Conservation (phyloP, 2,888 invertebrate genomes). For the Aporophyla lueneburgensis region DNA sequence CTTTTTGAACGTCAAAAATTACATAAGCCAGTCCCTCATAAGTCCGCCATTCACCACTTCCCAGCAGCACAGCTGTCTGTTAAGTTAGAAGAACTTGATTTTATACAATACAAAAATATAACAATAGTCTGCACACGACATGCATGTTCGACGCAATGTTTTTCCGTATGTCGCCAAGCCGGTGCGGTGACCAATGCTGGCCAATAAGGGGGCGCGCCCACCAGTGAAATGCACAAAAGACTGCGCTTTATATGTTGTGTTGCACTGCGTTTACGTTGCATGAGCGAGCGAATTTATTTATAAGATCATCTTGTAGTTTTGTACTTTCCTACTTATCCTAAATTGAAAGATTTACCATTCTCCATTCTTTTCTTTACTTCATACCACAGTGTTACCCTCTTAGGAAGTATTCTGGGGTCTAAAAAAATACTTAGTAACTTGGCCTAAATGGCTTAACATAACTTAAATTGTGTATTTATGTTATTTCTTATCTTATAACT, state of each 20-base stretch:
- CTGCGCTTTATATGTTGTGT: constrained; percentile 47
- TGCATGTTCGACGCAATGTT: constrained; percentile 16
- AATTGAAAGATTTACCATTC: too few relatives aligned
- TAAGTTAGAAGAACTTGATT: too few relatives aligned
- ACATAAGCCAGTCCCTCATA: too few relatives aligned
- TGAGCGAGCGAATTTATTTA: constrained; percentile 28
- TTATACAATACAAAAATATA: neutral
- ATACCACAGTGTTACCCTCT: neutral
- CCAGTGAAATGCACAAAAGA: constrained; percentile 70
- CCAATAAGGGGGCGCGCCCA: constrained; percentile 75
- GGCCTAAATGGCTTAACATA: neutral
- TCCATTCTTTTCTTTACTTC: neutral
- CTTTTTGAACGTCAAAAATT: too few relatives aligned
- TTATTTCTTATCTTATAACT: too few relatives aligned
- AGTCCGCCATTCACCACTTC: too few relatives aligned
- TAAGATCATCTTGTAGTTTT: neutral
- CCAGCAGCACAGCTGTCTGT: too few relatives aligned
- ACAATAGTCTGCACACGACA: neutral
- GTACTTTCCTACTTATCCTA: neutral
- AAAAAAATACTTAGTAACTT: neutral
- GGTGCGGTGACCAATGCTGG: constrained; percentile 43
- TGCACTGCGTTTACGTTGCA: constrained; percentile 44
- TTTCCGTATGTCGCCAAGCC: constrained; percentile 19
- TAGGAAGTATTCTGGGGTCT: neutral
- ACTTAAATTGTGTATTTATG: too few relatives aligned